Evolutionary conservation across 2,888 invertebrate species (phyloP).

Genomic region (Tipula vernalis): DNA sequence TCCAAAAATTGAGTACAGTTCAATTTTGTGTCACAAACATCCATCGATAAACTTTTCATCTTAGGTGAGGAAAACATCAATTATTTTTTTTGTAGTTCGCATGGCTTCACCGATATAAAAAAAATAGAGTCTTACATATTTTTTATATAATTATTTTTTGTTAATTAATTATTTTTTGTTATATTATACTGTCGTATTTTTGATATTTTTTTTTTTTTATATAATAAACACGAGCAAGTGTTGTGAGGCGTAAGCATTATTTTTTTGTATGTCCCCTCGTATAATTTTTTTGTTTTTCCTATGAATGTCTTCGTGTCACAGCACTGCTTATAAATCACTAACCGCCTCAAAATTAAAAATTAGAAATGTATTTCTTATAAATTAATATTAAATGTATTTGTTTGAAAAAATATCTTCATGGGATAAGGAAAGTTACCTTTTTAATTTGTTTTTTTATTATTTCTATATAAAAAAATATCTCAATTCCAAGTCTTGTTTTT

Average conservation of each 20-base stretch:
- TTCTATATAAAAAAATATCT: conserved; percentile 6
- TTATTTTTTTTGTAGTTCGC: background rate
- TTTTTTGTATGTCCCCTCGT: background rate
- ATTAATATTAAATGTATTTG: background rate
- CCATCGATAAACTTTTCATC: background rate
- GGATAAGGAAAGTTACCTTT: conserved; percentile 68
- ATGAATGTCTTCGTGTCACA: background rate
- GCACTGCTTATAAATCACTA: background rate
- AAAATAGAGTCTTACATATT: background rate
- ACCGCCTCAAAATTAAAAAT: background rate
- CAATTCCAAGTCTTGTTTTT: background rate
- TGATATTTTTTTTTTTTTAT: background rate
- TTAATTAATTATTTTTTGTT: background rate
- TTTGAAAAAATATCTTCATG: conserved; percentile 32
- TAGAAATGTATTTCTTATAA: background rate
- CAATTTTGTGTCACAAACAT: background rate
- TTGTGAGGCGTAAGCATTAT: background rate
- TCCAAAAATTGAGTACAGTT: background rate
- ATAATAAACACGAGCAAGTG: background rate
- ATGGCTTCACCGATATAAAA: background rate
- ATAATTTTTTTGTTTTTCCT: background rate
- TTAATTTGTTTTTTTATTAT: conserved; percentile 19
- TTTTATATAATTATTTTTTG: background rate
- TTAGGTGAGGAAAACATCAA: background rate
- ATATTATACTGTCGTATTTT: background rate